These are phyloP conservation scores for Sula dactylatra DNA, from an alignment of 2,113 vertebrate species.

Conservation along the genomic window DNA sequence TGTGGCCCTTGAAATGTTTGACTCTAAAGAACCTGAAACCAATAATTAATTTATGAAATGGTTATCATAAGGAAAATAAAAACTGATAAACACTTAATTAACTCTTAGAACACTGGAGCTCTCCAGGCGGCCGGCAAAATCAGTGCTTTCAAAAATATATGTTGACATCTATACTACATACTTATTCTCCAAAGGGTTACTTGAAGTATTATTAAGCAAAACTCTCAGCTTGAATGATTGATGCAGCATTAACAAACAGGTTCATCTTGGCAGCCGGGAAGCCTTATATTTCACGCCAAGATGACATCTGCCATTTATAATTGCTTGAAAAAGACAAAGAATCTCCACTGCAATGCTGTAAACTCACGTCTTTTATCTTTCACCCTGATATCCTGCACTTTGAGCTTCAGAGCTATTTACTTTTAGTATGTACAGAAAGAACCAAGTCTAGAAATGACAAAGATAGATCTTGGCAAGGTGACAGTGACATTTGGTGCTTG, in stretches of 20 bases:
- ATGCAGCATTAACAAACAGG: background rate
- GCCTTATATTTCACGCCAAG: background rate
- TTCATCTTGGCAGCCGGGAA: background rate
- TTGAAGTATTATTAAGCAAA: conserved; percentile 16
- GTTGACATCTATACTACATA: background rate
- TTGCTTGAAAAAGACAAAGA: background rate
- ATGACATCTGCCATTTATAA: conserved; percentile 49
- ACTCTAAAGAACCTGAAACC: background rate
- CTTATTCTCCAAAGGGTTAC: background rate
- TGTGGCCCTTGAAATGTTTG: background rate
- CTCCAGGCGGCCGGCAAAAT: background rate
- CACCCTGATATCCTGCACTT: background rate
- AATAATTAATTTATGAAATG: background rate
- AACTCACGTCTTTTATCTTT: background rate
- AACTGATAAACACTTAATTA: background rate
- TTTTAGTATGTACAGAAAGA: background rate
- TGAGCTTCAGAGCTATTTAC: background rate
- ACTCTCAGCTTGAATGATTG: conserved; percentile 19
- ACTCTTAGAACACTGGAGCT: background rate
- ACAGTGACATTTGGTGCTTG: conserved; percentile 12
- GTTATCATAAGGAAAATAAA: background rate
- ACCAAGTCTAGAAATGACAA: background rate
- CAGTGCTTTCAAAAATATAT: background rate
- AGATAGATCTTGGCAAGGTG: conserved; percentile 36
- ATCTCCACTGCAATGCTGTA: background rate